phyloP scores from a whole-genome alignment of 2,888 invertebrate genomes.

The Falcaria lacertinaria region DNA sequence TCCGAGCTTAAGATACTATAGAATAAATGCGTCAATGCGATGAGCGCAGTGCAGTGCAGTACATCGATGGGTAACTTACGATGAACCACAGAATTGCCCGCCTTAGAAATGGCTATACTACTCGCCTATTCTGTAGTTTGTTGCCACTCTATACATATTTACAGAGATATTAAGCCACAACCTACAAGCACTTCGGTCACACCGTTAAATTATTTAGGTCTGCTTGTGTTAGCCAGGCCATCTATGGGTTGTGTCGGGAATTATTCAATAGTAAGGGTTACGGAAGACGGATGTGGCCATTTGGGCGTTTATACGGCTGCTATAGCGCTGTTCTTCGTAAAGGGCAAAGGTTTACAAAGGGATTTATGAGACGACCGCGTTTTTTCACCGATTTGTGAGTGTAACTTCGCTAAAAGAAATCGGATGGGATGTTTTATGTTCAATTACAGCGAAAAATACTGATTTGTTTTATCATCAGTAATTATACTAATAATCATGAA shows the following conservation, averaged over 20 bases:
- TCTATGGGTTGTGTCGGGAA: constrained; percentile 16
- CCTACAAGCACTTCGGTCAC: not conserved
- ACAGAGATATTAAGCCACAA: not conserved
- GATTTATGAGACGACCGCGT: not conserved
- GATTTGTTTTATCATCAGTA: too few relatives aligned
- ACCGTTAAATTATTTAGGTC: not conserved
- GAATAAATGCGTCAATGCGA: too few relatives aligned
- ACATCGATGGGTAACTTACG: too few relatives aligned
- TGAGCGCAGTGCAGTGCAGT: too few relatives aligned
- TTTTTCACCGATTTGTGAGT: not conserved
- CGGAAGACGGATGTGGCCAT: not conserved
- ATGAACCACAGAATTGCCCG: too few relatives aligned
- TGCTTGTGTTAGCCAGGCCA: constrained; percentile 13
- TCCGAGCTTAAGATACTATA: too few relatives aligned
- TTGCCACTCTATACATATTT: not conserved
- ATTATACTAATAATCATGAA: too few relatives aligned
- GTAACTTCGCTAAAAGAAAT: not conserved
- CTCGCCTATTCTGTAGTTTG: too few relatives aligned
- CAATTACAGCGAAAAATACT: not conserved
- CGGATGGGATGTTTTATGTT: not conserved
- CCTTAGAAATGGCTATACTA: too few relatives aligned
- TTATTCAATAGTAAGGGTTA: constrained; percentile 19
- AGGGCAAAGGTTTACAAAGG: not conserved
- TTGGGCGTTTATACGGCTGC: not conserved
- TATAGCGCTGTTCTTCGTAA: not conserved